phyloP scores from a whole-genome alignment of 1,140 invertebrate species.

The Cataglyphis hispanica region DNA sequence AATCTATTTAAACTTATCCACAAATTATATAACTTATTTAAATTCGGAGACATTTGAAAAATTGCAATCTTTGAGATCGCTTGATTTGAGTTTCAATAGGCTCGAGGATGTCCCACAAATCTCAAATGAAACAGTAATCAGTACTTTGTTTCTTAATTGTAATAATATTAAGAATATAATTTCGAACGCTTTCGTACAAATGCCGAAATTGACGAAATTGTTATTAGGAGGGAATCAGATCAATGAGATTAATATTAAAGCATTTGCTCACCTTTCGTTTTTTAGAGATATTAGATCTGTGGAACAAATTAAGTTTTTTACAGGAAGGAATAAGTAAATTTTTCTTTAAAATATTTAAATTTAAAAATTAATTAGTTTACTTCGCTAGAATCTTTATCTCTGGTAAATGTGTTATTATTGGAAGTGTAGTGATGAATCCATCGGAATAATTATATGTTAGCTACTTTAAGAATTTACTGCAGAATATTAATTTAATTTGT shows the following conservation, averaged over 20 bases:
- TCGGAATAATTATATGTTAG: neutral
- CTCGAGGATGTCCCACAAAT: neutral
- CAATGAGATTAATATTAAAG: neutral
- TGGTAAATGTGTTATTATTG: neutral
- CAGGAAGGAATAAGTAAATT: neutral
- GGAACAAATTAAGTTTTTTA: neutral
- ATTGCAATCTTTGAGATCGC: neutral
- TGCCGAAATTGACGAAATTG: slow-evolving; percentile 11
- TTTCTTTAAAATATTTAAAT: slow-evolving; percentile 3
- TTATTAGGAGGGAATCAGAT: neutral
- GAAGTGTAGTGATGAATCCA: neutral
- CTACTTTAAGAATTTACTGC: neutral
- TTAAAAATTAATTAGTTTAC: neutral
- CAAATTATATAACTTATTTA: neutral
- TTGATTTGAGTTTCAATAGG: neutral
- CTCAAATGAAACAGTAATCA: neutral
- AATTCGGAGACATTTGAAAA: neutral
- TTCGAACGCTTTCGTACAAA: neutral
- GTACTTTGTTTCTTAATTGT: neutral
- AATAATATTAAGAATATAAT: neutral
- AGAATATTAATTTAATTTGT: neutral
- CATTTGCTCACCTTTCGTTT: neutral
- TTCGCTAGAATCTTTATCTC: neutral
- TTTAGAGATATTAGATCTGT: neutral
- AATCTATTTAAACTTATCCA: neutral